A percentile compares a stretch with the other conserved stretches of the same genome.
Conservation (phyloP, 2,797 vertebrate genomes). For the Rhincodon typus region DNA sequence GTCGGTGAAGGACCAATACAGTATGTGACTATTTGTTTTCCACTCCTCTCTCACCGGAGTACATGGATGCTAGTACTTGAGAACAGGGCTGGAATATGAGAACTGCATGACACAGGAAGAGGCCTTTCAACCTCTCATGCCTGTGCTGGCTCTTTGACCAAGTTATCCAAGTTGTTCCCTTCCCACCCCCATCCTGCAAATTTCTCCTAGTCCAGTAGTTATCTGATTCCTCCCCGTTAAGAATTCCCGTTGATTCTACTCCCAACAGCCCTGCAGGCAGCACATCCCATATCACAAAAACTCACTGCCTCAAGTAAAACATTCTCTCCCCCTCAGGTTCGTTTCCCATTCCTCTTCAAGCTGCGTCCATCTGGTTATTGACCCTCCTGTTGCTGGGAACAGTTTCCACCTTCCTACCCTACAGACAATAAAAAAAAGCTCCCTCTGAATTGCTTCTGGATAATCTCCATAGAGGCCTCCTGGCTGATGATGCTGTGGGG, state of each 20-base stretch:
- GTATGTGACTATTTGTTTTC: neutral
- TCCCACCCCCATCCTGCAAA: neutral
- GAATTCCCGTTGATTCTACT: too few relatives aligned
- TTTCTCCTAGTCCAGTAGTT: neutral
- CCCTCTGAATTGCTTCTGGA: too few relatives aligned
- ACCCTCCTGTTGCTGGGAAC: too few relatives aligned
- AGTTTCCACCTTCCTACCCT: too few relatives aligned
- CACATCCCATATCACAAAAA: too few relatives aligned
- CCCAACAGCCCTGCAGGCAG: too few relatives aligned
- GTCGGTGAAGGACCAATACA: neutral
- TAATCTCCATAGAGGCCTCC: too few relatives aligned
- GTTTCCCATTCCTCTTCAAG: neutral
- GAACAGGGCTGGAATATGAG: neutral
- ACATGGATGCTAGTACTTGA: neutral
- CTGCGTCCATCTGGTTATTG: neutral
- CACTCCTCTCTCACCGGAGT: neutral
- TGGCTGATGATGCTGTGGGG: too few relatives aligned
- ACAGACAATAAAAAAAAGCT: too few relatives aligned
- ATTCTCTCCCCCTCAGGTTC: neutral
- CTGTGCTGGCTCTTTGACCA: neutral
- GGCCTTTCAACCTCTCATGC: neutral
- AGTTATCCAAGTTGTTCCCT: neutral
- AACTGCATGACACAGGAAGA: neutral
- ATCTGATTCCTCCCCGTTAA: too few relatives aligned
- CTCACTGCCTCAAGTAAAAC: neutral